Conservation (phyloP, 2,888 invertebrate species). For the Eupithecia subumbrata region DNA sequence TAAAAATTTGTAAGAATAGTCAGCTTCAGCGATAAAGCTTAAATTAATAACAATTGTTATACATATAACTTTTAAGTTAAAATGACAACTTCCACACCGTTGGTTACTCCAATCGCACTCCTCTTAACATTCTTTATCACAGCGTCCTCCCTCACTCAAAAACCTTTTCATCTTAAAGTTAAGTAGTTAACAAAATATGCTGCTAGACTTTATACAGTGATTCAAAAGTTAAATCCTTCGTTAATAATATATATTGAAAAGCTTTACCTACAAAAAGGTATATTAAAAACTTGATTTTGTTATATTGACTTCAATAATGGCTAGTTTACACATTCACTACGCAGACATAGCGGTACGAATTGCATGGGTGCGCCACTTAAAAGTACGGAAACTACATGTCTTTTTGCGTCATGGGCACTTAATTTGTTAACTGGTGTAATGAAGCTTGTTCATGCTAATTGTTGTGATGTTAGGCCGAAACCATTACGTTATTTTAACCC, state of each 20-base stretch:
- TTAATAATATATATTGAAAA: neutral
- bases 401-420: neutral
- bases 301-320: neutral
- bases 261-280: neutral
- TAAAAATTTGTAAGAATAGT: neutral
- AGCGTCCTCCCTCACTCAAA: conserved; percentile 68
- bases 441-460: neutral
- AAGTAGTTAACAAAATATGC: conserved; percentile 53
- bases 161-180: conserved; percentile 67
- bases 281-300: neutral
- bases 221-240: conserved; percentile 15
- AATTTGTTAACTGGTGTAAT: neutral
- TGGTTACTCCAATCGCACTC: conserved; percentile 54
- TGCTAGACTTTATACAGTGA: conserved; percentile 4
- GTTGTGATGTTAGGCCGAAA: conserved; percentile 7
- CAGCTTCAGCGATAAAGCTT: neutral
- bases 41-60: conserved; percentile 12
- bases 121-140: conserved; percentile 72
- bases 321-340: neutral
- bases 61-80: conserved; percentile 4
- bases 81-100: conserved; percentile 49
- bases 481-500: neutral
- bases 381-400: neutral
- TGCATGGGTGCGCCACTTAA: neutral
- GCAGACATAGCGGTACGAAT: neutral